Evolutionary conservation across 92 coral and sea anemone species (phyloP), one percentile per base, ranked within the genome.

Genomic region (Parazoanthus swiftii): DNA sequence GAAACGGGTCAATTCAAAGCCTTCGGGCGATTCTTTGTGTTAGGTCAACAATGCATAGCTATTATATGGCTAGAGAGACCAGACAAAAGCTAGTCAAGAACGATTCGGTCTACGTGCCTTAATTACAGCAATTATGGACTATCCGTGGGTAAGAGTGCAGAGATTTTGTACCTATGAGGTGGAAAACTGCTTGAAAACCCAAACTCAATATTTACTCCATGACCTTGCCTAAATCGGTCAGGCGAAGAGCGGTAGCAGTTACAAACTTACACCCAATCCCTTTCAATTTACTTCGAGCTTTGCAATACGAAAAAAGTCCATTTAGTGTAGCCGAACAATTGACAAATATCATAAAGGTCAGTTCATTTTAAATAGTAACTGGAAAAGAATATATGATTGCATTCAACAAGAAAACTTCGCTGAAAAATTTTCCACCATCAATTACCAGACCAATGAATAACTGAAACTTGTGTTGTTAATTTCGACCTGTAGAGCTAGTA

Each of bases 21-120:
- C 85, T 81, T 38, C 29, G 16, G 85, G 85, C 85, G 0, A 38
- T 38, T 35, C 66, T 79, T 58, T 48, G 46, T 79, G 66, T 54
- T 54, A 39, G 33, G 83, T 18, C n/a, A 79, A 56, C 37, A 35
- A 16, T 5, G 67, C 83, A 79, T 50, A 79, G 43, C 37, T 14
- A 74, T 74, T 76, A 76, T 15, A 37, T 76, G 46, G 42, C 39
- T 39, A 38, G 79, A 74, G 46, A 39, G 25, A 54, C n/a, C 80
- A 38, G 50, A 37, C 79, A 3, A 75, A 38, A 75, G 79, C 33
- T 21, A 76, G 51, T 21, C 59, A 54, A 54, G 59, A 54, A 20
- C 4, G 59, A 54, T 11, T 11, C 59, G 18, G 18, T 35, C 46
- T 76, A 9, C 3, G 43, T 44, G 51, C 5, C 54, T 20, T 76